These are phyloP conservation scores for Stegophylla sp. DNA, from an alignment of 2,888 invertebrate species.

Conservation along the genomic window DNA sequence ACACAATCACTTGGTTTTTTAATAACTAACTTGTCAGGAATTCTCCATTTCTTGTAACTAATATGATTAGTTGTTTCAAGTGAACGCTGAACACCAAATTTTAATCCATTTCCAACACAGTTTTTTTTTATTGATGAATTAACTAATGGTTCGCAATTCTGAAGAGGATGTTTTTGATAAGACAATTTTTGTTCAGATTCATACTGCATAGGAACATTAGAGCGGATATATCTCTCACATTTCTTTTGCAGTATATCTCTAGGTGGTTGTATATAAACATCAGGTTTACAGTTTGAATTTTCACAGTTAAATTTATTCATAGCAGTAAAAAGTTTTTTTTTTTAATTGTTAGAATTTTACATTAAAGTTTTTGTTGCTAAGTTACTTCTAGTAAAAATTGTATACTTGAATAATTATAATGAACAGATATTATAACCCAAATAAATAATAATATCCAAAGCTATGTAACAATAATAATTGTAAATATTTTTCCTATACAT, in stretches of 20 bases:
- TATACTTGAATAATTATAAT: background rate
- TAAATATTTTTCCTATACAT: no score
- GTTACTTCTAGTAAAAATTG: background rate
- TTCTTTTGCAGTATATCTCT: slow-evolving; percentile 62
- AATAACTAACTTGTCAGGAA: background rate
- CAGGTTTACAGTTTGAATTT: background rate
- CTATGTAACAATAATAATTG: background rate
- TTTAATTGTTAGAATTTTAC: background rate
- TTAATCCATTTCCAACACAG: background rate
- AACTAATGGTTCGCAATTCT: background rate
- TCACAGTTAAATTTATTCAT: slow-evolving; percentile 23
- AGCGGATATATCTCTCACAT: slow-evolving; percentile 46
- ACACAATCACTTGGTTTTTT: background rate
- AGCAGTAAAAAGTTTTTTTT: background rate
- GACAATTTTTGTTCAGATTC: slow-evolving; percentile 34
- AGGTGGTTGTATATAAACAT: slow-evolving; percentile 1
- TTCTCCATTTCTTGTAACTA: slow-evolving; percentile 4
- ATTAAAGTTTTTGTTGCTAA: background rate
- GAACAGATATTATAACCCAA: background rate
- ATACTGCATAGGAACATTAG: slow-evolving; percentile 23
- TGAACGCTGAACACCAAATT: background rate
- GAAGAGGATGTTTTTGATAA: background rate
- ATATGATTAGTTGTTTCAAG: background rate
- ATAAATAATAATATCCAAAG: background rate
- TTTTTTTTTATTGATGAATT: background rate